Base-by-base conservation (phyloP, 2,797 vertebrate genomes). In the Fistularia tabacaria region DNA sequence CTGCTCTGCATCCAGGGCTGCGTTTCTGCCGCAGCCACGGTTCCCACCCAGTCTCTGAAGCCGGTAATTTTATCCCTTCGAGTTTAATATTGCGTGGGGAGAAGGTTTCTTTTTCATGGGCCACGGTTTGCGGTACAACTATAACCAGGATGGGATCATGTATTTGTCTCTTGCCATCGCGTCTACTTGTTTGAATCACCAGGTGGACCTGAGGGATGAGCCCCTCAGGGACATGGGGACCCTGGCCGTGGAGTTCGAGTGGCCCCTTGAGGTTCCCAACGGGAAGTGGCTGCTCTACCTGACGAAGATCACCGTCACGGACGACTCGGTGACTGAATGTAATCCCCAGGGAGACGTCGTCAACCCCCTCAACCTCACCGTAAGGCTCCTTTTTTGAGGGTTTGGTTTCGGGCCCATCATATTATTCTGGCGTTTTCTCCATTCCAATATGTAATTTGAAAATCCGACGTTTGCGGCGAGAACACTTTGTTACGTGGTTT, bases 241-340 rank as follows among this genome's bases (percentile, higher is more conserved):
- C 10, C 85, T 98, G 57, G 78, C 89, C 50, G 82, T 98, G 66
- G 94, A 93, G 25, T 91, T 98, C 1, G 82, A 93, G 51, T 99
- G 97, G 96, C 97, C 97, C 1, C 88, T 82, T 7, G 95, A 97
- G 83, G 92, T 93, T 7, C 14, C 79, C 77, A 99, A 94, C 0
- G 95, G 95, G 49, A 99, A 99, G 62, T 98, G 97, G 97, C 86
- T 99, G 58, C 89, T 98, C n/a, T 99, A 98, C 74, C 92, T 95
- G 59, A 95, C 94, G 0, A 89, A 93, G 82, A 92, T 98, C 62
- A 57, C 89, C 0, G 51, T 93, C 40, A 80, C 49, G 6, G 80
- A 87, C 54, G 81, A 90, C 0, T 80, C 86, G 7, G 87, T 85
- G 66, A 80, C 66, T 7, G 81, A 66, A 36, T 99, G 96, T 15